Evolutionary conservation across 1,140 invertebrate genomes (phyloP), one percentile per base, ranked within the genome.

Genomic region (Euwallacea fornicatus): DNA sequence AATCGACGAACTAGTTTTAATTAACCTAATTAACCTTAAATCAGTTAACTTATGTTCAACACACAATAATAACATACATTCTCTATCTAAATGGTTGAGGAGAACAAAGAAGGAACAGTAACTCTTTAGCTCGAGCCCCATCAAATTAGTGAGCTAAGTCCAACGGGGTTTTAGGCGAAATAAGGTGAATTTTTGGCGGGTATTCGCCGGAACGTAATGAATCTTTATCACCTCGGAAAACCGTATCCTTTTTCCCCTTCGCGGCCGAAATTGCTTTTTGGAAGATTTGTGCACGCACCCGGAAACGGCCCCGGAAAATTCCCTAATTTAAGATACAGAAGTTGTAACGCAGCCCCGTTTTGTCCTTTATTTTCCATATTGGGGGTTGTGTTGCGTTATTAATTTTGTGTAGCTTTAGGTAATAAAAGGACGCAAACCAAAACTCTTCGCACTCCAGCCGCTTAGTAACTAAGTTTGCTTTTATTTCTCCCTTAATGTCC

Each of bases 181-280:
- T 63, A 63, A 63, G 61, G 50, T 66, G 54, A 66, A 66, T 66
- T 66, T 66, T 66, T 66, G 54, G 68, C 69, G 72, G 76, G 69
- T 70, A 71, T 77, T 75, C 74, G 66, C 69, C 60, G 75, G 69
- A 78, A 74, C 59, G 75, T 78, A 77, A 78, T 78, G 77, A 78
- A 78, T 78, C 77, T 78, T 78, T 78, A 78, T 78, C 75, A 76
- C 77, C 77, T 75, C 13, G 75, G 75, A 76, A 78, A 78, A 78
- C 77, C 76, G 76, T 77, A 78, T 66, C 77, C 76, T 77, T 78
- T 76, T 78, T 76, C 74, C 75, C 70, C 74, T 76, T 67, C 74
- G 69, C 58, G 66, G 71, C 62, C 69, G 73, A 78, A 78, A 78
- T 77, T 77, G 75, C 75, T 78, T 78, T 77, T 72, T 64, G 73